Base-by-base conservation (phyloP, 2,797 vertebrate genomes). In the Benthosema pterotum region DNA sequence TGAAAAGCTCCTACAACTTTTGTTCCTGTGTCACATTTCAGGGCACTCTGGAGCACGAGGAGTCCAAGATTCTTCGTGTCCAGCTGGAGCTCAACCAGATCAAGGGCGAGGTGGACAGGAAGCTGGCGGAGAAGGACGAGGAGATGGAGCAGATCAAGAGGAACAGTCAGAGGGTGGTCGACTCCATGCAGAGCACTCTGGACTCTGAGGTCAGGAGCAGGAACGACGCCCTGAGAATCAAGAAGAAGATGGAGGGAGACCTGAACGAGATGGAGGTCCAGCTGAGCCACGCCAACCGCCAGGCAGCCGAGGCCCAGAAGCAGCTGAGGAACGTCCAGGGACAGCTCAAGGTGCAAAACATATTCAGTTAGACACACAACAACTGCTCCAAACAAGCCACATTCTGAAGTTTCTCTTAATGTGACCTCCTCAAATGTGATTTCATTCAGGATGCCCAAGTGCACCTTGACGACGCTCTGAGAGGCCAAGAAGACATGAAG, bases 161-260 rank as follows among this genome's bases (percentile, higher is more conserved):
- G 69, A 96, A 94, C 78, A 92, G 91, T 80, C 95, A 95, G 84
- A 89, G 93, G 51, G 75, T 88, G 0, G 64, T 90, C 2, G 93
- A 94, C 15, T 84, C 93, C 57, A 89, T 92, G 90, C 94, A 96
- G 78, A 95, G 59, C 65, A 82, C 78, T 11, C 72, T 97, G 55
- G 95, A 96, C 25, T 76, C 94, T 0, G 95, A 96, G 68, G 78
- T 93, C 77, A 93, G 93, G 61, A 95, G 94, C 90, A 93, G 94
- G 67, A 96, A 95, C 0, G 94, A 96, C 42, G 94, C 94, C 43
- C 65, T 96, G 59, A 92, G 95, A 83, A 57, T 96, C 57, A 96
- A 96, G 83, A 97, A 95, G 91, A 97, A 96, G 88, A 95, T 93
- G 95, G 94, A 96, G 65, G 93, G 93, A 42, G 93, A 94, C 61